Evolutionary conservation across 2,888 invertebrate species (phyloP), one percentile per base, ranked within the genome.

Genomic region (Spodoptera littoralis): DNA sequence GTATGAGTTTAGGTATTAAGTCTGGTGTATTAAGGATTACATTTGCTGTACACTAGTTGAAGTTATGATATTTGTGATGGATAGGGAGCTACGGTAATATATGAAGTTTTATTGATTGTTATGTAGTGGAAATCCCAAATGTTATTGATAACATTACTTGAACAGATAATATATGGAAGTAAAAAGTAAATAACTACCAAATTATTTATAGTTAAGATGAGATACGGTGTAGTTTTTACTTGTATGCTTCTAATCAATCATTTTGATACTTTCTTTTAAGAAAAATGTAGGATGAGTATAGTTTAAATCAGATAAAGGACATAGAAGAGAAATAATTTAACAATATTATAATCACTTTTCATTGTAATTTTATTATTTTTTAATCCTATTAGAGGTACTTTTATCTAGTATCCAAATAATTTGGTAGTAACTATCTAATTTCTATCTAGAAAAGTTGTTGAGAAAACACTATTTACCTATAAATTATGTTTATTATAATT

Each of bases 381-480:
- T 46, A 22, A 11, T 18, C 5, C 18, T 11, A 47, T 47, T 22
- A 22, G 11, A 24, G 22, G 22, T 5, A 2, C 9, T 36, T 36
- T 18, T 18, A 18, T 18, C 27, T 27, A 18, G 24, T 22, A 49
- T 53, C 41, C 6, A 51, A 67, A 70, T 69, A 61, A 67, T 61
- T 68, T 79, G 60, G 55, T 54, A 77, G 56, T 54, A 53, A 49
- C 56, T 13, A 49, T n/a, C 27, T 0, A 24, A 50, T 59, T 42
- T 55, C 62, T 73, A 71, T 60, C 68, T 66, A 67, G 65, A 65
- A 74, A 54, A 75, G 70, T 59, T 54, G 9, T 62, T 56, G 50
- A 60, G 66, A 74, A 81, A 70, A 47, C 61, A 74, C 77, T 81
- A 82, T 83, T 79, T 82, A 85, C 79, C 79, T 74, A 24, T 67